A percentile compares a stretch with the other conserved stretches of the same genome.
Evolutionary conservation across 2,888 invertebrate genomes (phyloP).

Genomic region (Chaitophorus viminalis): DNA sequence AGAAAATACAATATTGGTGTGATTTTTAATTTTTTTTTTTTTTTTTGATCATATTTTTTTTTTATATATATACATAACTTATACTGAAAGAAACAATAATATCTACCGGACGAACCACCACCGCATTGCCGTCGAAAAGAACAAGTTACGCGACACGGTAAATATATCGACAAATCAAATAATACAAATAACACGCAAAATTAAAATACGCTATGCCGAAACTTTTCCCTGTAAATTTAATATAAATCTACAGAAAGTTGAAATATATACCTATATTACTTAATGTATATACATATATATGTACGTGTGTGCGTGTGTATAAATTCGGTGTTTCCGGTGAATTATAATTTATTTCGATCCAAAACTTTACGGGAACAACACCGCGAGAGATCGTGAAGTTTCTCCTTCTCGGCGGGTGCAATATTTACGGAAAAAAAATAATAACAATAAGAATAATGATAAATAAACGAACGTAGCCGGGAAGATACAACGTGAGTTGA

Average conservation of each 20-base stretch:
- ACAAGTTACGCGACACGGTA: background rate
- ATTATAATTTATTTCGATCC: constrained; percentile 35
- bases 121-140: background rate
- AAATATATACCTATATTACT: background rate
- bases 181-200: background rate
- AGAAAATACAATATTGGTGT: background rate
- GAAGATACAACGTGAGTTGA: background rate
- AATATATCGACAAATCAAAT: constrained; percentile 6
- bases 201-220: background rate
- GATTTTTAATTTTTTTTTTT: background rate
- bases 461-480: constrained; percentile 9
- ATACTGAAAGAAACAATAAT: background rate
- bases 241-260: constrained; percentile 1
- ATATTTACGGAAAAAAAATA: constrained; percentile 28
- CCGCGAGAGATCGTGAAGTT: background rate
- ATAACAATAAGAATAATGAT: constrained; percentile 24
- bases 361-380: constrained; percentile 14
- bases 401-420: background rate
- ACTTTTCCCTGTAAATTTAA: constrained; percentile 15
- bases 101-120: background rate
- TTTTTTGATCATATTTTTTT: background rate
- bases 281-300: background rate
- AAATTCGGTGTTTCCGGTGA: constrained; percentile 11
- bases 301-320: background rate
- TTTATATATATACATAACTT: background rate